These are phyloP conservation scores for Mesoligia furuncula DNA, from an alignment of 2,888 invertebrate species.

Conservation along the genomic window DNA sequence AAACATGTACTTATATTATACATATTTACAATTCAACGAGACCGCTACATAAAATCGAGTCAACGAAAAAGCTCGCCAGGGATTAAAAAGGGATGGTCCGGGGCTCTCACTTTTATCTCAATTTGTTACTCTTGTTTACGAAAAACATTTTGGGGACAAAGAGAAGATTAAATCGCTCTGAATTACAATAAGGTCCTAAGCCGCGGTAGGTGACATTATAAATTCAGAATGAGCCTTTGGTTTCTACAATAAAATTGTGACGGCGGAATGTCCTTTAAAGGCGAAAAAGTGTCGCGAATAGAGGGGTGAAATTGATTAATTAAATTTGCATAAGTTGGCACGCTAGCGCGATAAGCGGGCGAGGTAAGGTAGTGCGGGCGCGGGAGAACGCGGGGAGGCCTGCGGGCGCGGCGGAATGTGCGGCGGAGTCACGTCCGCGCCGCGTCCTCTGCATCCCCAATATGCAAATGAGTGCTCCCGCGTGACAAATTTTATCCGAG, in stretches of 20 bases:
- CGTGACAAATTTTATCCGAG: conserved; percentile 85
- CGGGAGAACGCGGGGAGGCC: conserved; percentile 51
- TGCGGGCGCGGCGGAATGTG: conserved; percentile 78
- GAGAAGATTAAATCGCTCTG: conserved; percentile 76
- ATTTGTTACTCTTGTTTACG: conserved; percentile 82
- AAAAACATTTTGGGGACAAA: conserved; percentile 80
- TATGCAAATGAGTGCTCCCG: conserved; percentile 82
- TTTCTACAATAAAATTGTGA: conserved; percentile 65
- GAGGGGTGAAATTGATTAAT: conserved; percentile 87
- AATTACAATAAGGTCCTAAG: conserved; percentile 70
- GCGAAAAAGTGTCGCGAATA: conserved; percentile 76
- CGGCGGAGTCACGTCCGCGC: conserved; percentile 83
- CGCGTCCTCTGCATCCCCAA: conserved; percentile 71
- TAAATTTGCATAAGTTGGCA: conserved; percentile 89
- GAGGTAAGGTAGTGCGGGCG: conserved; percentile 58
- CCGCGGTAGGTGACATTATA: conserved; percentile 67
- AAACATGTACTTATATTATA: conserved; percentile 60
- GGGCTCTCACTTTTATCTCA: conserved; percentile 83
- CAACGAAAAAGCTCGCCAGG: conserved; percentile 73
- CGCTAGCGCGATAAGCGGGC: conserved; percentile 79
- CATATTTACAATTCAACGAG: conserved; percentile 75
- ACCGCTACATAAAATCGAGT: conserved; percentile 74
- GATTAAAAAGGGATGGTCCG: conserved; percentile 83
- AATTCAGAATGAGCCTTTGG: conserved; percentile 67
- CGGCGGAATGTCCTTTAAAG: conserved; percentile 61